These are phyloP conservation scores for Dorcus hopei DNA, from an alignment of 2,888 invertebrate species.

Conservation along the genomic window DNA sequence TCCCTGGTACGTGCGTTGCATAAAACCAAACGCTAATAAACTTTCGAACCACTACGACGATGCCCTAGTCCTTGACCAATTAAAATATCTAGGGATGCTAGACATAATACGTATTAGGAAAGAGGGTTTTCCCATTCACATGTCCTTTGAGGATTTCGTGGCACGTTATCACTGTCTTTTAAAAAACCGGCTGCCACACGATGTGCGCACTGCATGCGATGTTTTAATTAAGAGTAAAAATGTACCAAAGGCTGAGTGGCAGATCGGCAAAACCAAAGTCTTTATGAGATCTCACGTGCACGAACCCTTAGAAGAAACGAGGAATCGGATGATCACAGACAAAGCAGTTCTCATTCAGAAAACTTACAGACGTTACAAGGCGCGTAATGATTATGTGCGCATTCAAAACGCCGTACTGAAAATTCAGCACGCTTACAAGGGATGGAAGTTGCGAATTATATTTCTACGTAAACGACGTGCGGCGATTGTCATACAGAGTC, in stretches of 20 bases:
- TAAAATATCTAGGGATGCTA: conserved; percentile 88
- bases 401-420: conserved; percentile 66
- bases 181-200: conserved; percentile 50
- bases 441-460: conserved; percentile 78
- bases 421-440: conserved; percentile 81
- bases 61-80: conserved; percentile 78
- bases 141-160: conserved; percentile 73
- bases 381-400: conserved; percentile 64
- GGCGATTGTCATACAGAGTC: conserved; percentile 81
- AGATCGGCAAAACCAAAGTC: conserved; percentile 82
- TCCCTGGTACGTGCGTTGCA: conserved; percentile 91
- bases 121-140: conserved; percentile 86
- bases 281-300: conserved; percentile 80
- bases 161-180: conserved; percentile 73
- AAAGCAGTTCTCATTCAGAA: conserved; percentile 76
- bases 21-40: conserved; percentile 87
- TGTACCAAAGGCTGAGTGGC: conserved; percentile 77
- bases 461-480: conserved; percentile 80
- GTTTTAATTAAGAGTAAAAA: conserved; percentile 61
- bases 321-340: conserved; percentile 65
- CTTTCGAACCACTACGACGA: conserved; percentile 76
- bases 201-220: conserved; percentile 49
- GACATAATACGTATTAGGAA: conserved; percentile 88
- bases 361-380: conserved; percentile 64
- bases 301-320: conserved; percentile 77